These are phyloP conservation scores for Eugnorisma glareosa DNA, from an alignment of 2,888 invertebrate species.

Conservation along the genomic window DNA sequence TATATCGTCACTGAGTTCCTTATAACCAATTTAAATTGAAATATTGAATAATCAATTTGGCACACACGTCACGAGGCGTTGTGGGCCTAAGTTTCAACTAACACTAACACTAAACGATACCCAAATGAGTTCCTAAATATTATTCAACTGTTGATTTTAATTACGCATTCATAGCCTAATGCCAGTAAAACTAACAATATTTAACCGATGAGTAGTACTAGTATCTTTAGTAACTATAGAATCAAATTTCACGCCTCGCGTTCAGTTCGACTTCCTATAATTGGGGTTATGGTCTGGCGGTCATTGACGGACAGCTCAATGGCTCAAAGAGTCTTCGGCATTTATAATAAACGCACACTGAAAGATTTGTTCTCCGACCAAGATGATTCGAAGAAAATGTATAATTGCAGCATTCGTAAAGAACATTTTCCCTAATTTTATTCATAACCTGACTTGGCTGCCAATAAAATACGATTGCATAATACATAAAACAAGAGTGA, in stretches of 20 bases:
- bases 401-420: not conserved
- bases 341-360: not conserved
- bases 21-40: too few relatives aligned
- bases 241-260: not conserved
- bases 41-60: not conserved
- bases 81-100: too few relatives aligned
- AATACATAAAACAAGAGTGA: not conserved
- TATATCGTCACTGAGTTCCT: slow-evolving; percentile 11
- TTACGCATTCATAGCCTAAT: not conserved
- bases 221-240: not conserved
- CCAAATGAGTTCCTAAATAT: too few relatives aligned
- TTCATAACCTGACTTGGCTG: not conserved
- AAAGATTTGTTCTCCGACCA: too few relatives aligned
- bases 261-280: not conserved
- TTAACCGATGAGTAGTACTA: not conserved
- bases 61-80: not conserved
- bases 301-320: not conserved
- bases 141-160: not conserved
- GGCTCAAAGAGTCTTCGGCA: not conserved
- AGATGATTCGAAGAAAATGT: not conserved
- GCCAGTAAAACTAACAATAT: not conserved
- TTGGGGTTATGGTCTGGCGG: too few relatives aligned
- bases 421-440: not conserved
- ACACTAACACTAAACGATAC: too few relatives aligned
- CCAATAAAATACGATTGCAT: slow-evolving; percentile 6